Base-by-base conservation (phyloP, 1,140 invertebrate species). In the Drosophila murphyi region DNA sequence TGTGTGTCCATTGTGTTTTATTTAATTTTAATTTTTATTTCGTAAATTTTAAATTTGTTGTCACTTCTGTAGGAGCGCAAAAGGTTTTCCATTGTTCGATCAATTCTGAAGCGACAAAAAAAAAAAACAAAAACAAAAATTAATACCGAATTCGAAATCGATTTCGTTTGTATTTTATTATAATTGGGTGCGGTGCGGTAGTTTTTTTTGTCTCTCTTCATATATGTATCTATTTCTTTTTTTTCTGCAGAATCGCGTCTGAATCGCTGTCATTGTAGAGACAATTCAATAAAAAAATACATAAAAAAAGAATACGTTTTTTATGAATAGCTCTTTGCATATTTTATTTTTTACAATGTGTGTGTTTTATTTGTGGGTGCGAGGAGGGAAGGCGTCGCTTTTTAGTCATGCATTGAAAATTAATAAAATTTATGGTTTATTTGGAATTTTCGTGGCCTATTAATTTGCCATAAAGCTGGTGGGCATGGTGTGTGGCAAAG, bases 11-110 rank as follows among this genome's bases (percentile, higher is more conserved):
- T 81, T 76, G 81, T 55, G 60, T 80, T 87, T 89, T 88, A 89
- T 88, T 89, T 85, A 89, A 89, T 88, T 88, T 85, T 88, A 88
- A 88, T 88, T 88, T 88, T 88, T 88, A 88, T 88, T 88, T 88
- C 85, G 85, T 89, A 89, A 89, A 89, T 85, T 88, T 88, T 63
- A 85, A 88, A 73, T 88, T 89, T 85, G 85, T 88, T 88, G 83
- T 89, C 83, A 88, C 85, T 88, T 88, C 83, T 89, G 83, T 88
- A 72, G 83, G 83, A 88, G 76, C 83, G 88, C 60, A 51, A 56
- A 70, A 73, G 82, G 78, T 75, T 87, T 82, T 76, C 61, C 78
- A 79, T 74, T 86, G 68, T 67, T 55, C 37, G 20, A 4, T 4
- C 35, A 28, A 56, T 72, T 72, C 61, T 56, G n/a, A 54, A 47